Evolutionary conservation across 2,888 invertebrate genomes (phyloP).

Genomic region (Malacosoma neustria): DNA sequence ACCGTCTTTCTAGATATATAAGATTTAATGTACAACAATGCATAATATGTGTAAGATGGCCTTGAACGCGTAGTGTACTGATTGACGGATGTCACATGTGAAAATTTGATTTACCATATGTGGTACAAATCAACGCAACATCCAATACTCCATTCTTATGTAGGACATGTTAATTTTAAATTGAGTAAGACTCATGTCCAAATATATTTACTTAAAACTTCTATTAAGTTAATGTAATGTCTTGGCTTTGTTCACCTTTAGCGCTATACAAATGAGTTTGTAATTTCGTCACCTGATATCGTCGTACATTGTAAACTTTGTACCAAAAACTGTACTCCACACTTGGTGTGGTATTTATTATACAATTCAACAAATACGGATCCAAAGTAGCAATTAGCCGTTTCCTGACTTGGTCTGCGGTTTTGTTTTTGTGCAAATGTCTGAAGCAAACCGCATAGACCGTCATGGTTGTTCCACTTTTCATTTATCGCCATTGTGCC

Average conservation of each 20-base stretch:
- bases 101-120: not conserved
- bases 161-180: not conserved
- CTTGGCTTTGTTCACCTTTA: too few relatives aligned
- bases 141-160: not conserved
- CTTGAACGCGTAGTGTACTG: constrained; percentile 31
- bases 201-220: too few relatives aligned
- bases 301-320: too few relatives aligned
- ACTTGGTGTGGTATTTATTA: not conserved
- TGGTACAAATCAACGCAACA: not conserved
- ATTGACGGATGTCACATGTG: constrained; percentile 16
- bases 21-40: constrained; percentile 27
- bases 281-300: too few relatives aligned
- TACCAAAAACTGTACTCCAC: not conserved
- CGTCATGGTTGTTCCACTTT: not conserved
- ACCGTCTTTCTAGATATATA: constrained; percentile 23
- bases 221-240: too few relatives aligned
- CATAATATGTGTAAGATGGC: constrained; percentile 23
- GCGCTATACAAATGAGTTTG: too few relatives aligned
- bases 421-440: constrained; percentile 28
- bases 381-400: not conserved
- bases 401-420: constrained; percentile 3
- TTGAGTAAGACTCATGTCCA: not conserved
- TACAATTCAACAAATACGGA: not conserved
- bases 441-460: not conserved
- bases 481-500: not conserved